A percentile compares a stretch with the other conserved stretches of the same genome.
phyloP scores from a whole-genome alignment of 2,113 vertebrate species.

The Phaethornis superciliosus region DNA sequence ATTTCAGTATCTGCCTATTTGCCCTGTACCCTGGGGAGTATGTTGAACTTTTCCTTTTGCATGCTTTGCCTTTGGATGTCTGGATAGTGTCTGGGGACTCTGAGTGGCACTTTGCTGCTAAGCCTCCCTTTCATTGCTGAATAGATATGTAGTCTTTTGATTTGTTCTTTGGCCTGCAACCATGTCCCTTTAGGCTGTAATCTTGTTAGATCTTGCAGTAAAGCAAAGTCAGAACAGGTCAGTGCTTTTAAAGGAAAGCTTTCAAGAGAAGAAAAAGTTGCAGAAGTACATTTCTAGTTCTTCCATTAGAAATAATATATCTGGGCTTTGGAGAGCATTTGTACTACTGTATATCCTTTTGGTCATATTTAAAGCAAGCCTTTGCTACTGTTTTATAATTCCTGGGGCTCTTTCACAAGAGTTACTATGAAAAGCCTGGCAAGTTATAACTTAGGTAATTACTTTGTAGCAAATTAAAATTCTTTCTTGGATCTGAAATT shows the following conservation, averaged over 20 bases:
- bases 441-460: not conserved
- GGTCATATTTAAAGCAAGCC: not conserved
- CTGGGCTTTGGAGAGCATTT: not conserved
- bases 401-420: not conserved
- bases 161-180: constrained; percentile 34
- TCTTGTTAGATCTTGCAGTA: constrained; percentile 16
- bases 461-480: not conserved
- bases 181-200: not conserved
- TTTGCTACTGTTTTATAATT: not conserved
- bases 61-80: not conserved
- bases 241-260: constrained; percentile 22
- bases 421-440: not conserved
- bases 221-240: constrained; percentile 5
- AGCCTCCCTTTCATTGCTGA: not conserved
- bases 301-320: not conserved
- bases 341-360: not conserved
- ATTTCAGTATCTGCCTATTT: not conserved
- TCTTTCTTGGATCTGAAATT: not conserved
- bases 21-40: not conserved
- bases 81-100: not conserved
- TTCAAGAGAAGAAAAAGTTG: not conserved
- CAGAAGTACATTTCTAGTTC: not conserved
- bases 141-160: not conserved
- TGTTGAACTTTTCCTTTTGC: not conserved
- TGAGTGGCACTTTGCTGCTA: not conserved